Evolutionary conservation across 2,888 invertebrate species (phyloP).

Genomic region (Geophilus truncorum): DNA sequence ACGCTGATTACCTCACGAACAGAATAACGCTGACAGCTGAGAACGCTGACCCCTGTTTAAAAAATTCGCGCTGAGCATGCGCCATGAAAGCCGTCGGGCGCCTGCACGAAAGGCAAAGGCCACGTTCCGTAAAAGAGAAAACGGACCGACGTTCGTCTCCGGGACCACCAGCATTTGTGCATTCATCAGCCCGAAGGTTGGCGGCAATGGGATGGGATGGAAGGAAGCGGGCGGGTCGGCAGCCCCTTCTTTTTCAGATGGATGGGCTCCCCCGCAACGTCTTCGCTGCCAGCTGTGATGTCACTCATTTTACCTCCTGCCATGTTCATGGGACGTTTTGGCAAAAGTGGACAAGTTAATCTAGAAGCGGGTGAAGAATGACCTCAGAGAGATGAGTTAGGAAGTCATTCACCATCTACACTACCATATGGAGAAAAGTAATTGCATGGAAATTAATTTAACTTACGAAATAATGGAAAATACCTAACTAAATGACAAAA

Average conservation of each 20-base stretch:
- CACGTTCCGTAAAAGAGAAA: background rate
- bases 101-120: background rate
- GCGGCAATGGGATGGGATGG: no score
- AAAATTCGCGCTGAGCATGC: background rate
- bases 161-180: background rate
- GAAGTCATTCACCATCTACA: background rate
- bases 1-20: slow-evolving; percentile 21
- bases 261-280: slow-evolving; percentile 20
- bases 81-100: background rate
- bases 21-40: slow-evolving; percentile 7
- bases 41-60: slow-evolving; percentile 19
- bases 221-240: background rate
- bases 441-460: background rate
- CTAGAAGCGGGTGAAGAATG: background rate
- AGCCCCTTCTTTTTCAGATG: background rate
- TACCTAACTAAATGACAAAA: no score
- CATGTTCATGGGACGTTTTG: slow-evolving; percentile 17
- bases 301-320: slow-evolving; percentile 24
- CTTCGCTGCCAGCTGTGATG: slow-evolving; percentile 13
- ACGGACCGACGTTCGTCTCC: background rate
- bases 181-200: slow-evolving; percentile 2
- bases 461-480: no score
- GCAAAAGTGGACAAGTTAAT: background rate
- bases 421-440: background rate
- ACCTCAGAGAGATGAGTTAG: background rate